Base-by-base conservation (phyloP, 1,140 invertebrate genomes). In the Zeugodacus cucurbitae region DNA sequence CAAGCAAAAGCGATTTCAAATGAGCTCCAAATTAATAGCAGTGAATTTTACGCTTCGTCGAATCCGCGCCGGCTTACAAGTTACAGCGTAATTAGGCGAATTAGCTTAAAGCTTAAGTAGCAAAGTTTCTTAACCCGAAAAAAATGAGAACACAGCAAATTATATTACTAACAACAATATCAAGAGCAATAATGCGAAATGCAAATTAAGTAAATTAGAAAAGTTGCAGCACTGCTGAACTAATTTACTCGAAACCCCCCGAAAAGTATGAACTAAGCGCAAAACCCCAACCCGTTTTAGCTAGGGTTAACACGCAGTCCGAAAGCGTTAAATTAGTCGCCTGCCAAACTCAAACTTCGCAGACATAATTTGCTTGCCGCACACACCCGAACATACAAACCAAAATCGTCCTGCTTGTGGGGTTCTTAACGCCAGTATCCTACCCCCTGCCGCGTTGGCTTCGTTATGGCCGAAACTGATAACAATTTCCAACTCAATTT, bases 131-230 rank as follows among this genome's bases (percentile, higher is more conserved):
- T 82, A 44, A 82, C 14, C 41, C 74, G n/a, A 48, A 41, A 82
- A 82, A 26, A 44, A 48, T 26, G n/a, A 14, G 4, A 26, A 82
- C 14, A 26, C 74, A 82, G 22, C 20, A 44, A 82, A 62, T 26
- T 62, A 26, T 62, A 82, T 82, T 82, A 29, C 74, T 82, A 54
- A 54, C 74, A 82, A 82, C 37, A 22, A 26, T n/a, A 82, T 48
- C 20, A 29, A 48, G 41, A 48, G 41, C 26, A 48, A 82, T 82
- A 82, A 82, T 82, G 41, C 37, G n/a, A 82, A 82, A 82, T 82
- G 74, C 74, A 82, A 82, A 82, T 82, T 82, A 82, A 54, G 74
- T 82, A 82, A 82, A 82, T 82, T 82, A 82, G 74, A 82, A 82
- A 82, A 82, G 74, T 82, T 82, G 74, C 41, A 41, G 6, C 37